phyloP scores from a whole-genome alignment of 2,113 vertebrate genomes.

The western clawed frog (Xenopus tropicalis) region UCB_Xtro_10.0 CM004449.2:109726001-109726500 shows the following conservation, averaged over 20 bases:
- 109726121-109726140: slow-evolving; percentile 83
- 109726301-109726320: slow-evolving; percentile 94
- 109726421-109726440: slow-evolving; percentile 88
- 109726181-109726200: slow-evolving; percentile 91
- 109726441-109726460: slow-evolving; percentile 87
- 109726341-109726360: slow-evolving; percentile 92
- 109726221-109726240: slow-evolving; percentile 84
- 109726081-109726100: slow-evolving; percentile 85
- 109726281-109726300: slow-evolving; percentile 87
- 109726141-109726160: slow-evolving; percentile 91
- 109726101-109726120: slow-evolving; percentile 88
- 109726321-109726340: slow-evolving; percentile 91
- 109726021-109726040: too few species aligned
- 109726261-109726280: slow-evolving; percentile 92
- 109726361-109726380: slow-evolving; percentile 90
- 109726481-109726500: slow-evolving; percentile 67
- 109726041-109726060: too few species aligned
- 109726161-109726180: slow-evolving; percentile 89
- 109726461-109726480: slow-evolving; percentile 76
- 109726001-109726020: too few species aligned
- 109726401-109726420: slow-evolving; percentile 87
- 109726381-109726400: slow-evolving; percentile 85
- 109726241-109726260: slow-evolving; percentile 85
- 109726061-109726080: not conserved
- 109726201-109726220: slow-evolving; percentile 92